phyloP scores from a whole-genome alignment of 1,140 invertebrate genomes.

The Andrena cerasifolii region DNA sequence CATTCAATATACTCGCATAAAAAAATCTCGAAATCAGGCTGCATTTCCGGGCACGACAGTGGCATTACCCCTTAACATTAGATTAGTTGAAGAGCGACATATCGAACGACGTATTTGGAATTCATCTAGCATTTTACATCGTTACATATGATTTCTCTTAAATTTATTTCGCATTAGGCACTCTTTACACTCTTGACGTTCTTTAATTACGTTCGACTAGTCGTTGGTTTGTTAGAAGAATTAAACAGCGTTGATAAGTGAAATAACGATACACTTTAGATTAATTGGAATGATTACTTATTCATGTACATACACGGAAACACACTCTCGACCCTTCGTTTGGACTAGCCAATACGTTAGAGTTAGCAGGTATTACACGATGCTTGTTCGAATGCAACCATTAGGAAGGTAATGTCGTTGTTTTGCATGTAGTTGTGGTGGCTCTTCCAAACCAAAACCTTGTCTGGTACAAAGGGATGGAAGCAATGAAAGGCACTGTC shows the following conservation, averaged over 20 bases:
- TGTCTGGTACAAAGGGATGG: constrained; percentile 88
- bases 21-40: no score
- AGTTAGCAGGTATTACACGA: constrained; percentile 54
- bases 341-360: constrained; percentile 18
- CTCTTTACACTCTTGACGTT: not conserved
- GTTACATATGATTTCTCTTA: not conserved
- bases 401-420: constrained; percentile 81
- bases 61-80: constrained; percentile 16
- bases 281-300: no score
- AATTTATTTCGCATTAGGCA: not conserved
- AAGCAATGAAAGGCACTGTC: constrained; percentile 82
- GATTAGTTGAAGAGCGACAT: constrained; percentile 20
- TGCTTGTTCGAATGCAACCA: constrained; percentile 62
- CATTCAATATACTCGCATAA: no score
- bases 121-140: not conserved
- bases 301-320: no score
- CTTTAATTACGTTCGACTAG: not conserved
- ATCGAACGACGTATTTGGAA: not conserved
- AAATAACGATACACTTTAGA: no score
- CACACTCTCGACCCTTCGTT: constrained; percentile 30
- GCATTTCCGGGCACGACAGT: no score
- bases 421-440: constrained; percentile 86
- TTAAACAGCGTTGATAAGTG: not conserved
- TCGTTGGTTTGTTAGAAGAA: not conserved
- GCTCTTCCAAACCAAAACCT: constrained; percentile 88